These are phyloP conservation scores for Dicrurus megarhynchus DNA, from an alignment of 2,113 vertebrate species.

Conservation along the genomic window DNA sequence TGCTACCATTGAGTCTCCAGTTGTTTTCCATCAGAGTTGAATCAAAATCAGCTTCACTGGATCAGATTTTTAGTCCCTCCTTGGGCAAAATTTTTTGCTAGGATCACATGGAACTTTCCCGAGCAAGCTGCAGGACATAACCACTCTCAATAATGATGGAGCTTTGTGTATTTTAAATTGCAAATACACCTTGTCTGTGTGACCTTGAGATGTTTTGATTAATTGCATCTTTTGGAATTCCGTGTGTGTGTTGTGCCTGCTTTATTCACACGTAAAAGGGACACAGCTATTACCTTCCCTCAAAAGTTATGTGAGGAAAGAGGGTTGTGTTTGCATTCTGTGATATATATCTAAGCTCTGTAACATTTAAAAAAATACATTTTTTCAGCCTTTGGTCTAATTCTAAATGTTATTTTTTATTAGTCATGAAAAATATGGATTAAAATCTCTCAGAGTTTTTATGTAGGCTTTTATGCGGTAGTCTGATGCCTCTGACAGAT, in stretches of 20 bases:
- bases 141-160: neutral
- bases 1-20: neutral
- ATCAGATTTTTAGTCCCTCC: neutral
- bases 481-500: neutral
- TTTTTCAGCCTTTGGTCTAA: neutral
- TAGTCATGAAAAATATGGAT: neutral
- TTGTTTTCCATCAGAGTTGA: neutral
- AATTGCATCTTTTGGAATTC: neutral
- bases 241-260: neutral
- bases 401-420: neutral
- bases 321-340: neutral
- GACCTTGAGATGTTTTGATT: neutral
- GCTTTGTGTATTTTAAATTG: neutral
- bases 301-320: neutral
- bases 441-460: neutral
- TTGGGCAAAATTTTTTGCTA: neutral
- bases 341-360: neutral
- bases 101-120: neutral
- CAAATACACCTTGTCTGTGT: neutral
- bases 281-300: neutral
- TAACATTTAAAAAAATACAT: neutral
- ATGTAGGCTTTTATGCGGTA: neutral
- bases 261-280: neutral
- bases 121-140: neutral
- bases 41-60: neutral